Evolutionary conservation across 2,888 invertebrate genomes (phyloP), one percentile per base, ranked within the genome.

Genomic region (Noctua janthe): DNA sequence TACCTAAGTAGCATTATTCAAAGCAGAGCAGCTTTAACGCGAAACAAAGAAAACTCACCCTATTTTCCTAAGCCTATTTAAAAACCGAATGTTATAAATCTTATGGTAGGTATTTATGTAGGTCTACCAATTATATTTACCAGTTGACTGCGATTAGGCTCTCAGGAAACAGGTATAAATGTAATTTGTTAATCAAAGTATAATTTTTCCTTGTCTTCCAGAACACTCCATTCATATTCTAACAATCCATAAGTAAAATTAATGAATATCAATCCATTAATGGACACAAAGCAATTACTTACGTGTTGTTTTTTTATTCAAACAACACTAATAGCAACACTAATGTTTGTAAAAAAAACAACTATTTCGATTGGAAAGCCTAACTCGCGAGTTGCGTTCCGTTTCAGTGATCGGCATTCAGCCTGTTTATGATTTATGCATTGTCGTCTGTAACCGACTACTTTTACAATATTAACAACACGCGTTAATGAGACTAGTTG

Each of bases 291-390:
- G 23, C 59, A 80, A 74, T 80, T 39, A 66, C 71, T 71, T 80
- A 80, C 71, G 56, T 39, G 81, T 66, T 54, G 49, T 66, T 81
- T 74, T 74, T 81, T 74, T 82, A 73, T 82, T 66, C 56, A 82
- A n/a, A n/a, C n/a, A n/a, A n/a, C n/a, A n/a, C n/a, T n/a, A n/a
- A 70, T 20, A 13, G 64, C 64, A 78, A 6, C n/a, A 64, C 11
- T 71, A 71, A 85, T 88, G 89, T 89, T 88, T 82, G 80, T 88
- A 83, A 86, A 86, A 89, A 85, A 86, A 88, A 86, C 85, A 84
- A 84, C 84, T 86, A 82, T 84, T 84, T 83, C 59, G 82, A 95
- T 95, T 96, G 95, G 96, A 97, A 97, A 97, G 96, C 95, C 88
- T 88, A 91, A 92, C 91, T 92, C 91, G 90, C 93, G 92, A 90